phyloP scores from a whole-genome alignment of 2,113 vertebrate species.

The Gallinago media region DNA sequence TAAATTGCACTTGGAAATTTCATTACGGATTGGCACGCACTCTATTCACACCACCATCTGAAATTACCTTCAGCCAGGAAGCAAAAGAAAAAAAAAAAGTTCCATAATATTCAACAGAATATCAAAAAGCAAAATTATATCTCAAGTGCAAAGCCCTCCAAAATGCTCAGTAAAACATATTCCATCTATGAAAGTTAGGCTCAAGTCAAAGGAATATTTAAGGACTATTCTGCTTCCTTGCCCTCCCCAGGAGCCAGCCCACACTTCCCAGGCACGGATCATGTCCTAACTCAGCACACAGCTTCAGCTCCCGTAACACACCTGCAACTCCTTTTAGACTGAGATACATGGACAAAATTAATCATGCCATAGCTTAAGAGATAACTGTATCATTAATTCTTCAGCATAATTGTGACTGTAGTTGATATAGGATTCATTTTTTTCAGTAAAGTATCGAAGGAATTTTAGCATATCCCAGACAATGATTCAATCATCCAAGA shows the following conservation, averaged over 20 bases:
- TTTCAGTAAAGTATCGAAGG: background rate
- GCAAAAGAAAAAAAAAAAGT: background rate
- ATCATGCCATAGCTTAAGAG: background rate
- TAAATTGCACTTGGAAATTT: conserved; percentile 48
- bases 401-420: background rate
- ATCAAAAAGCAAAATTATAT: background rate
- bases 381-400: background rate
- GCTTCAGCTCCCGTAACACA: background rate
- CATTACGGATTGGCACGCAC: background rate
- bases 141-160: background rate
- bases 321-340: background rate
- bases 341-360: background rate
- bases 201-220: conserved; percentile 18
- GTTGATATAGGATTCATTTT: background rate
- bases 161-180: background rate
- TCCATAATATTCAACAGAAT: conserved; percentile 3
- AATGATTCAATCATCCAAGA: background rate
- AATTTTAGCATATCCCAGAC: background rate
- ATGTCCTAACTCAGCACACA: background rate
- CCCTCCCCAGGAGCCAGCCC: background rate
- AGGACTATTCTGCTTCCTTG: background rate
- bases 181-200: conserved; percentile 5
- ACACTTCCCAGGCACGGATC: background rate
- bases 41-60: background rate
- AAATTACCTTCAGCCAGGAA: conserved; percentile 40